Percentiles rank a stretch among this genome's conserved stretches.
These are phyloP conservation scores for Flexamia atlantica DNA, from an alignment of 2,888 invertebrate genomes.

Conservation along the genomic window DNA sequence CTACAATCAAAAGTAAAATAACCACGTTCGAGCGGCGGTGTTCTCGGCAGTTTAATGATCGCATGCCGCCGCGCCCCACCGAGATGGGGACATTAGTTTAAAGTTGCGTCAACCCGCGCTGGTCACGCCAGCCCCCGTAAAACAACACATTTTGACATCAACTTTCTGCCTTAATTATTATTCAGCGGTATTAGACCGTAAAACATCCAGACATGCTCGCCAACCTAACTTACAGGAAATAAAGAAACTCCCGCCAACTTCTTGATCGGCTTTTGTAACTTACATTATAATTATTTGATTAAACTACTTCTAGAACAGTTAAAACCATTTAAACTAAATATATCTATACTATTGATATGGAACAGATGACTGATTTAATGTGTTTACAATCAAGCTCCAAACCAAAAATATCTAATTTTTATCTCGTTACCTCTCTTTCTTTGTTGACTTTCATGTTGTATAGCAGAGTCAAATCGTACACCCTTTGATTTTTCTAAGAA, in stretches of 20 bases:
- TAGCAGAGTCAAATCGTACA: no score
- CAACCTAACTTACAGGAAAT: neutral
- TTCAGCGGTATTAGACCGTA: constrained; percentile 5
- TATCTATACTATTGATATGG: no score
- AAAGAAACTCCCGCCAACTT: constrained; percentile 22
- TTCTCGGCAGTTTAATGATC: constrained; percentile 19
- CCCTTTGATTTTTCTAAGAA: no score
- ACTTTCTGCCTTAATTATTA: constrained; percentile 46
- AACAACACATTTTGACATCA: constrained; percentile 48
- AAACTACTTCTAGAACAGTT: no score
- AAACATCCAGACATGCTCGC: constrained; percentile 18
- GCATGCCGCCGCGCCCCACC: neutral
- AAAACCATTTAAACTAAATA: no score
- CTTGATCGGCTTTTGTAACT: neutral
- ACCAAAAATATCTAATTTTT: no score
- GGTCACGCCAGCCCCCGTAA: constrained; percentile 10
- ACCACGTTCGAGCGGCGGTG: neutral
- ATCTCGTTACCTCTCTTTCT: no score
- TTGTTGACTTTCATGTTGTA: no score
- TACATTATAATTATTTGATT: no score
- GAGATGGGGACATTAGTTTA: constrained; percentile 34
- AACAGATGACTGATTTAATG: no score
- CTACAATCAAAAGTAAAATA: neutral
- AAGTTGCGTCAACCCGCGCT: constrained; percentile 6
- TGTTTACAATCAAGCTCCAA: no score